Conservation (phyloP, 2,888 invertebrate genomes). For the Cosmia pyralina region DNA sequence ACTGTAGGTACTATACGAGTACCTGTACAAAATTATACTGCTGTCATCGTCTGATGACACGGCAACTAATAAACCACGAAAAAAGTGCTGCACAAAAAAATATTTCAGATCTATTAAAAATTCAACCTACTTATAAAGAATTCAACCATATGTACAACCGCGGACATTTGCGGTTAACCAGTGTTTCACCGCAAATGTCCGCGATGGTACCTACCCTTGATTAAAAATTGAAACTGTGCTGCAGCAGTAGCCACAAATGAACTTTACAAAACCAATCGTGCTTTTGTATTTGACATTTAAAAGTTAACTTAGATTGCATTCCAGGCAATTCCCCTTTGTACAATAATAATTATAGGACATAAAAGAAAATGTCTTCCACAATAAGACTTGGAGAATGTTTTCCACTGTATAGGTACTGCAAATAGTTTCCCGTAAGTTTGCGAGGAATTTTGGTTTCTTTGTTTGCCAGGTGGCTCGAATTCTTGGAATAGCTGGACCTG, state of each 20-base stretch:
- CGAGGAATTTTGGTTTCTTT: neutral
- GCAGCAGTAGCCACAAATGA: conserved; percentile 11
- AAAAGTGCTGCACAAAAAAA: too few species aligned
- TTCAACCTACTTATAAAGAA: neutral
- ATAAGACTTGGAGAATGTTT: neutral
- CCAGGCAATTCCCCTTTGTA: conserved; percentile 10
- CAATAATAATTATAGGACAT: neutral
- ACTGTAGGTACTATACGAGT: too few species aligned
- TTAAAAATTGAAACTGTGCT: conserved; percentile 29
- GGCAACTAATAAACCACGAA: neutral
- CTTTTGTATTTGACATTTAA: conserved; percentile 24
- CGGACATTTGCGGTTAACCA: too few species aligned
- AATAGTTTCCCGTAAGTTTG: neutral
- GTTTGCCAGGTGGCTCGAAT: neutral
- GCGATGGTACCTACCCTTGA: conserved; percentile 26
- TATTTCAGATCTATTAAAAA: neutral
- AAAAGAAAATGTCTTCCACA: neutral
- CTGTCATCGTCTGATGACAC: too few species aligned
- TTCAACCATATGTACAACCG: neutral
- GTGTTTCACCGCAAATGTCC: too few species aligned
- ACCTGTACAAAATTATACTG: too few species aligned
- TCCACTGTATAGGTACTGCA: neutral
- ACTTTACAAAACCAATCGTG: conserved; percentile 32
- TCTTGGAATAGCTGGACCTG: neutral
- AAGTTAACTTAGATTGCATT: conserved; percentile 9